Percentiles rank a stretch among this genome's conserved stretches.
phyloP scores from a whole-genome alignment of 2,888 invertebrate species.

The Strigamia crassipes region DNA sequence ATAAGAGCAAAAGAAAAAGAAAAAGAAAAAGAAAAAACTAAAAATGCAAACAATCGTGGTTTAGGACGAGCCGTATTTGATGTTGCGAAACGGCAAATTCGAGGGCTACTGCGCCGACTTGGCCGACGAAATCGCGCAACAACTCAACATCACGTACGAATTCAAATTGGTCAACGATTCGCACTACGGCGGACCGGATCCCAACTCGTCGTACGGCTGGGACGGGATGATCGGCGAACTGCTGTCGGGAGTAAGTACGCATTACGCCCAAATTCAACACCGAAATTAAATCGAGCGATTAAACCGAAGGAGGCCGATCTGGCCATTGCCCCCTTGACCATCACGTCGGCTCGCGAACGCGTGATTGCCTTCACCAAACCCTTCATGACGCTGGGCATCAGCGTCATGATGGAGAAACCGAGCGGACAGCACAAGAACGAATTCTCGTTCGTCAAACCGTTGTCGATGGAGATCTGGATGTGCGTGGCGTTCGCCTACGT shows the following conservation, averaged over 20 bases:
- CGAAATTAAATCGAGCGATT: too few species aligned
- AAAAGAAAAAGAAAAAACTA: too few species aligned
- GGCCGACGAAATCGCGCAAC: slow-evolving; percentile 77
- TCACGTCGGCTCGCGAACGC: slow-evolving; percentile 90
- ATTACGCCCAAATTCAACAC: too few species aligned
- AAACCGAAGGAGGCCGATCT: slow-evolving; percentile 86
- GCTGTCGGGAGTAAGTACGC: slow-evolving; percentile 80
- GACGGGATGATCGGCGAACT: slow-evolving; percentile 86
- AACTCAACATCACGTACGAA: slow-evolving; percentile 83
- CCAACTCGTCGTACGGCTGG: slow-evolving; percentile 77
- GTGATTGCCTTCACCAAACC: slow-evolving; percentile 98
- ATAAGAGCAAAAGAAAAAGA: too few species aligned
- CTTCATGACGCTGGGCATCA: slow-evolving; percentile 94
- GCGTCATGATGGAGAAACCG: slow-evolving; percentile 91
- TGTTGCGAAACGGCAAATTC: slow-evolving; percentile 78
- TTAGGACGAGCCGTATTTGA: slow-evolving; percentile 85
- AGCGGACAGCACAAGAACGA: slow-evolving; percentile 89
- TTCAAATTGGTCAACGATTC: slow-evolving; percentile 82
- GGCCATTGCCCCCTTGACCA: slow-evolving; percentile 92
- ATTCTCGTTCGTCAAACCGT: slow-evolving; percentile 95
- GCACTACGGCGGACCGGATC: slow-evolving; percentile 79
- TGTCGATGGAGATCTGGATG: slow-evolving; percentile 97
- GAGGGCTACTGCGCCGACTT: slow-evolving; percentile 93
- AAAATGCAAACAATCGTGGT: slow-evolving; percentile 56
- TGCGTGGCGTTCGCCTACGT: slow-evolving; percentile 84